Base-by-base conservation (phyloP, 2,113 vertebrate genomes). In the Cercocebus atys region DNA sequence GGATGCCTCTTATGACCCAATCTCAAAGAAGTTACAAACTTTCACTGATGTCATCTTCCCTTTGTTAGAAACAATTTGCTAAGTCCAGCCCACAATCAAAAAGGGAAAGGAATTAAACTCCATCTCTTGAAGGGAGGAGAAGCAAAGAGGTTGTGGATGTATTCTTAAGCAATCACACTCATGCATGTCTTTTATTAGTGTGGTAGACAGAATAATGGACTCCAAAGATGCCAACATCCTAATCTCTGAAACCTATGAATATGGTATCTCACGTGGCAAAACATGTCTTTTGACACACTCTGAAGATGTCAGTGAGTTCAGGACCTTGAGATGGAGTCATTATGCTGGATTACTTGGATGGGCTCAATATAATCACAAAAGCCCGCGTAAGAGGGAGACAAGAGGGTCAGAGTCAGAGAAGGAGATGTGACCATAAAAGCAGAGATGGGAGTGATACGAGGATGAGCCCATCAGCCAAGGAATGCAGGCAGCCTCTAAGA, bases 31-130 rank as follows among this genome's bases (percentile, higher is more conserved):
- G 6, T 25, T 30, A 47, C 38, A 43, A 20, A 27, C 43, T 20
- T 1, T 83, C 1, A 35, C n/a, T 43, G 66, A 47, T 0, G 0
- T 32, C 35, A 9, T 32, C 6, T 22, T 17, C 55, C 23, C 18
- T 79, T 25, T 57, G 6, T 59, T 68, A 84, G 50, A 35, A 68
- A 38, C 0, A 18, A 76, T 11, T 30, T 10, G 52, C 43, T 52
- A n/a, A 6, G 23, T 43, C 8, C 3, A 7, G 23, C 38, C 4
- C 1, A 40, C 32, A 6, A 25, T 13, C 38, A 13, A 38, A 13
- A 38, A 92, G 8, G 23, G 38, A 82, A 45, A 52, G 35, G 25
- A 73, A 43, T 3, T 43, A 50, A 27, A 2, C 27, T 45, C 52
- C n/a, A 8, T 30, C 16, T 73, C 64, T 52, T 20, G 0, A 52